phyloP scores from a whole-genome alignment of 2,888 invertebrate genomes.

The Lasioglossum villosulum region DNA sequence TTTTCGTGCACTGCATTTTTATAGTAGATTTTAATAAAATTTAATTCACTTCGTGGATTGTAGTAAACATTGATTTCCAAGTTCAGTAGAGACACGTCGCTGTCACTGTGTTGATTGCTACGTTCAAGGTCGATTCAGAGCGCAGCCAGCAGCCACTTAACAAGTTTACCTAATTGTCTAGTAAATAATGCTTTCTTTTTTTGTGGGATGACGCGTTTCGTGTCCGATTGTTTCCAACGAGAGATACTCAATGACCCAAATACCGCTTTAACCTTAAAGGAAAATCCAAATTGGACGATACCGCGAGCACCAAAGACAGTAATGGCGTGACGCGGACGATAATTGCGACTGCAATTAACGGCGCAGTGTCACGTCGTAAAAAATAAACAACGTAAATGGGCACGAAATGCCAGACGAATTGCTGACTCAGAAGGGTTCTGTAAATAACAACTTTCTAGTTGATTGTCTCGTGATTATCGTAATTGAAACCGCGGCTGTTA shows the following conservation, averaged over 20 bases:
- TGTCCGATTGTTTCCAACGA: not conserved
- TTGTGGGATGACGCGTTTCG: not conserved
- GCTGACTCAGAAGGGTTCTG: conserved; percentile 1
- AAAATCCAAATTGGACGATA: conserved; percentile 13
- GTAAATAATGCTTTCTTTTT: not conserved
- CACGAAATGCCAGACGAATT: conserved; percentile 8
- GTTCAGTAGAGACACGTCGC: not conserved
- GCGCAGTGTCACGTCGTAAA: conserved; percentile 11
- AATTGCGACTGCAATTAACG: conserved; percentile 34
- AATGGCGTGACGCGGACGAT: not conserved
- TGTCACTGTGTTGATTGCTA: not conserved
- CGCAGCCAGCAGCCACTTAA: not conserved
- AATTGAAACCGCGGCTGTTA: conserved; percentile 15
- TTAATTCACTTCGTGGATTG: not conserved
- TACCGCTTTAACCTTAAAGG: not conserved
- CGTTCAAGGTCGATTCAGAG: not conserved
- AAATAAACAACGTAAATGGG: not conserved
- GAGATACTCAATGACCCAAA: conserved; percentile 13
- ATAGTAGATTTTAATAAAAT: not conserved
- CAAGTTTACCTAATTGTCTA: not conserved
- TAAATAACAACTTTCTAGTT: conserved; percentile 38
- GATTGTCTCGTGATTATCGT: conserved; percentile 36
- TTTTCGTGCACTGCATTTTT: too few species aligned
- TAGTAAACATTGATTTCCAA: not conserved
- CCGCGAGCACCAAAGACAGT: not conserved